Percentiles rank a stretch among this genome's conserved stretches.
Evolutionary conservation across 2,113 vertebrate genomes (phyloP).

Genomic region (Psephotus haematonotus): DNA sequence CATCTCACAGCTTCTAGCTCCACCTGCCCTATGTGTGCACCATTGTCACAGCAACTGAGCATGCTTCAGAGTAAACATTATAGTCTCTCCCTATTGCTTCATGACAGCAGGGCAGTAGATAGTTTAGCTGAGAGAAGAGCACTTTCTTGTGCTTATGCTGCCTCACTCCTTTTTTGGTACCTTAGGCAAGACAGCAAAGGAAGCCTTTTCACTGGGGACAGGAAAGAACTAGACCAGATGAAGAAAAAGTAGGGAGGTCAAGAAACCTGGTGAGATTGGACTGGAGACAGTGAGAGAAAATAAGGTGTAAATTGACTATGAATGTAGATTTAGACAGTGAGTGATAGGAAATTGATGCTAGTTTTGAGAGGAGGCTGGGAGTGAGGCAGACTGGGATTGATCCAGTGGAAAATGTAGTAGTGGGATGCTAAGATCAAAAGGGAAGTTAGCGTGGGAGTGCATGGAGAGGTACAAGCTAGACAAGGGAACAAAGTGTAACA

Average conservation of each 20-base stretch:
- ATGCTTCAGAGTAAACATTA: background rate
- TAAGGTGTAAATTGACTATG: background rate
- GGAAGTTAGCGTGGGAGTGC: background rate
- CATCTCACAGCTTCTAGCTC: background rate
- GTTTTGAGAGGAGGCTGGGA: background rate
- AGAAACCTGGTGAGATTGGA: background rate
- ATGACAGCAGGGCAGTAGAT: background rate
- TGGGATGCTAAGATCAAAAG: background rate
- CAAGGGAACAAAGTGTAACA: background rate
- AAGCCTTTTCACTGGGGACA: background rate
- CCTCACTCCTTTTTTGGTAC: background rate
- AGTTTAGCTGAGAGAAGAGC: background rate
- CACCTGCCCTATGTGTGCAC: background rate
- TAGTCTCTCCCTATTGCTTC: background rate
- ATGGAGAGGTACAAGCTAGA: background rate
- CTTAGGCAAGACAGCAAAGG: background rate
- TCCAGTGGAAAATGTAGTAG: background rate
- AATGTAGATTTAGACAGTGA: background rate
- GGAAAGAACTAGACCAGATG: background rate
- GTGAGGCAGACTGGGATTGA: background rate
- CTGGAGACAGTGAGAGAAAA: background rate
- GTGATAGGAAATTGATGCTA: background rate
- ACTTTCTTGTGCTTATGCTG: background rate
- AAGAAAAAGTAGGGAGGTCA: background rate
- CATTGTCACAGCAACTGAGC: background rate